phyloP scores from a whole-genome alignment of 2,113 vertebrate genomes.

The Speoplatyrhinus poulsoni region DNA sequence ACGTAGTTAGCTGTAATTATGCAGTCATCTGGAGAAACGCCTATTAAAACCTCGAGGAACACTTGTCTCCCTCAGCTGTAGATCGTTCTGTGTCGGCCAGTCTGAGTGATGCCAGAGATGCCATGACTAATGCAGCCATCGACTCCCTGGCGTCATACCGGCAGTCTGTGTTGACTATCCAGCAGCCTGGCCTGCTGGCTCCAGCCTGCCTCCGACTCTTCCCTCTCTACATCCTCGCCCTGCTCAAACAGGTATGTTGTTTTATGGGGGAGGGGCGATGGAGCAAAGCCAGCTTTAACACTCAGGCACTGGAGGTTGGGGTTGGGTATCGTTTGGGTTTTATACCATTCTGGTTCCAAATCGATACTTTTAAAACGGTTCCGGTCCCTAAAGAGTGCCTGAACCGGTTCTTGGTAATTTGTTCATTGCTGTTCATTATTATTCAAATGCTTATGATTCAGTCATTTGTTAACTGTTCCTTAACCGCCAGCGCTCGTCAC shows the following conservation, averaged over 20 bases:
- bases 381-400: no score
- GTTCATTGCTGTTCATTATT: no score
- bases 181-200: slow-evolving; percentile 88
- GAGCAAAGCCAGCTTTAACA: neutral
- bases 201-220: slow-evolving; percentile 88
- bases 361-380: neutral
- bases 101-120: slow-evolving; percentile 90
- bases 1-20: no score
- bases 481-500: no score
- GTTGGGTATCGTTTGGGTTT: no score
- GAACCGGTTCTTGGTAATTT: no score
- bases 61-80: slow-evolving; percentile 77
- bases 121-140: slow-evolving; percentile 90
- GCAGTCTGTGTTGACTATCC: slow-evolving; percentile 83
- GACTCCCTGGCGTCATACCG: slow-evolving; percentile 88
- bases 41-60: no score
- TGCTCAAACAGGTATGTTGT: slow-evolving; percentile 89
- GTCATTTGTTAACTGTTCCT: no score
- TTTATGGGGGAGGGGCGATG: neutral
- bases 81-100: slow-evolving; percentile 89
- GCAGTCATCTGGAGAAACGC: no score
- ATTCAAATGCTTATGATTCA: no score
- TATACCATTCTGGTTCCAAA: no score
- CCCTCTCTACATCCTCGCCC: slow-evolving; percentile 87
- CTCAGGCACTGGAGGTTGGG: neutral